Evolutionary conservation across 53 echinoderm and acorn worm genomes (phyloP).

Genomic region (Arbacia lixula): DNA sequence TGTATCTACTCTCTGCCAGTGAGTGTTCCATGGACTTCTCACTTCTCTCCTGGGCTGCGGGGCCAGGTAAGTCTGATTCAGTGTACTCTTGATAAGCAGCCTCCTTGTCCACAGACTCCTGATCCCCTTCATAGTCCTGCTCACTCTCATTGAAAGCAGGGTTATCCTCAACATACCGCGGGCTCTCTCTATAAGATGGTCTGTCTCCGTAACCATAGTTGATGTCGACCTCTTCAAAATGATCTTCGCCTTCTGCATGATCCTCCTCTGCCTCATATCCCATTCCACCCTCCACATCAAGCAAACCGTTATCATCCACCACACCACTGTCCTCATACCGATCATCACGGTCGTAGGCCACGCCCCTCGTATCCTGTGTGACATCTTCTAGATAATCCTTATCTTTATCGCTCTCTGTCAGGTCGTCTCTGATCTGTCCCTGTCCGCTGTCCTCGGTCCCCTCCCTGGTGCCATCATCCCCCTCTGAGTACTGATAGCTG

Average conservation of each 20-base stretch:
- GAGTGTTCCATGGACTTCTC: constrained; percentile 1
- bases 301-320: constrained; percentile 48
- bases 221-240: constrained; percentile 75
- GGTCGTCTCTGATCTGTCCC: constrained; percentile 55
- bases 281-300: constrained; percentile 29
- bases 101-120: constrained; percentile 17
- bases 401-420: constrained; percentile 76
- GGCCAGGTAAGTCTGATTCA: constrained; percentile 39
- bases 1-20: constrained; percentile 6
- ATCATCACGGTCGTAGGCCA: constrained; percentile 41
- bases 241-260: constrained; percentile 66
- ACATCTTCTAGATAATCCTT: constrained; percentile 72
- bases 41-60: not conserved
- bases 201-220: constrained; percentile 37
- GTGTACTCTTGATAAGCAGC: constrained; percentile 37
- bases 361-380: constrained; percentile 38
- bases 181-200: constrained; percentile 69
- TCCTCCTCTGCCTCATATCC: constrained; percentile 72
- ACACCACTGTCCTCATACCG: constrained; percentile 74
- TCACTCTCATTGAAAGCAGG: constrained; percentile 52
- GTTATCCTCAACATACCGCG: constrained; percentile 62
- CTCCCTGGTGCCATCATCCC: constrained; percentile 58
- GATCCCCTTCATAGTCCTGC: constrained; percentile 59
- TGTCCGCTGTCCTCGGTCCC: constrained; percentile 52
- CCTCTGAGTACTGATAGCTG: constrained; percentile 48